Base-by-base conservation (phyloP, 2,797 vertebrate species). In the Tinamus major region DNA sequence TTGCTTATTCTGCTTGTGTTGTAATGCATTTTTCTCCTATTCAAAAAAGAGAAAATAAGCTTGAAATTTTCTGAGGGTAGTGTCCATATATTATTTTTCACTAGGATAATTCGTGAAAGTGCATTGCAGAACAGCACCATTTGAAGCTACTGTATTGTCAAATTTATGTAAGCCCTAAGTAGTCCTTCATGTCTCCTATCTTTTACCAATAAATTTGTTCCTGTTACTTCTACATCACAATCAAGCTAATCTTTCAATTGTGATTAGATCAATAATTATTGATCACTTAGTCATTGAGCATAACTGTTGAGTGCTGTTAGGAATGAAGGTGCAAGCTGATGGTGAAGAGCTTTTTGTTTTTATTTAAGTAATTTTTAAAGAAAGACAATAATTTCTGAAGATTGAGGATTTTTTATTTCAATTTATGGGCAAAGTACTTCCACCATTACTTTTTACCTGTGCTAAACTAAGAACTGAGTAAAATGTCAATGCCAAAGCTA, bases 191-290 rank as follows among this genome's bases (percentile, higher is more conserved):
- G 0, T 64, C 2, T 8, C 37, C 41, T 8, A 42, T 6, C 78
- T 88, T 31, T 42, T 44, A 24, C 21, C 17, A 7, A 41, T 81
- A 87, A 15, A 24, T 78, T 49, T 75, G 48, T 87, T 85, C 33
- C 58, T 75, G 20, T 8, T 77, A n/a, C 41, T 93, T 88, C 70
- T 77, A 29, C 23, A 23, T 62, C 75, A 55, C 13, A 68, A 39
- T 31, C n/a, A 89, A 10, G 74, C 51, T 78, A 75, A 19, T 90
- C 41, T 79, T 93, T 85, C 67, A 70, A 68, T 53, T 90, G 14
- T 44, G 72, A 26, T 72, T 56, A 41, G 20, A n/a, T 88, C 87
- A 71, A 76, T 95, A 93, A 70, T 75, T 93, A 91, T 70, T 90
- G 79, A 92, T 92, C 29, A n/a, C 7, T 69, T 85, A 23, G 14